Base-by-base conservation (phyloP, 2,113 vertebrate species). In the Pantherophis guttatus region DNA sequence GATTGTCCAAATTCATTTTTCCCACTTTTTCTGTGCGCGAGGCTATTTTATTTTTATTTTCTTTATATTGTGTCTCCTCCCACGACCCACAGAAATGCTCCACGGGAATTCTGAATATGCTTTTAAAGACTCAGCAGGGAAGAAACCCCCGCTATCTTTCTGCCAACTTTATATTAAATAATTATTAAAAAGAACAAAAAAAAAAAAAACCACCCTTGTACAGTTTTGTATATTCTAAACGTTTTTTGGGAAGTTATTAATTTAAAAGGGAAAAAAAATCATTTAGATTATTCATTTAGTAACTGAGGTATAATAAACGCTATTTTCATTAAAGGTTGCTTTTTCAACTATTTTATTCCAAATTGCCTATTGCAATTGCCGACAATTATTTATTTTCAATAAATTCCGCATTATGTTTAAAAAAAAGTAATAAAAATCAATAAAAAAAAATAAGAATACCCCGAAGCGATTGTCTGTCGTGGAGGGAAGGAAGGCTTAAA, bases 381-480 rank as follows among this genome's bases (percentile, higher is more conserved):
- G 98, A 97, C 98, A 97, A 98, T 99, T 99, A 99, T 99, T 99
- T 99, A 99, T 99, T 99, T 99, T 99, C 98, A 99, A 99, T 98
- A 99, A 99, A 99, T 98, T 98, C 98, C 98, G 98, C 98, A 97
- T 98, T 99, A 98, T 98, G 98, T 99, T 96, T 70, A 96, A 95
- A 97, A 96, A 89, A 91, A 70, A 58, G 7, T 44, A 33, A 81
- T 33, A 70, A 91, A 91, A 86, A 54, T 1, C 52, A 85, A 59
- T 15, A 92, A 59, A 87, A 48, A 29, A 58, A 26, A 65, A 91
- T 91, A 95, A 89, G 9, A 87, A 98, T 98, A 98, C 24, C 98
- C 98, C 97, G 94, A 97, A 97, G 98, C 98, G 97, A 97, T 97
- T 98, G 98, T 98, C 97, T 98, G 98, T 98, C 97, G 97, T 97